phyloP scores from a whole-genome alignment of 1,140 invertebrate genomes.

The Akabosia matsudoensis region DNA sequence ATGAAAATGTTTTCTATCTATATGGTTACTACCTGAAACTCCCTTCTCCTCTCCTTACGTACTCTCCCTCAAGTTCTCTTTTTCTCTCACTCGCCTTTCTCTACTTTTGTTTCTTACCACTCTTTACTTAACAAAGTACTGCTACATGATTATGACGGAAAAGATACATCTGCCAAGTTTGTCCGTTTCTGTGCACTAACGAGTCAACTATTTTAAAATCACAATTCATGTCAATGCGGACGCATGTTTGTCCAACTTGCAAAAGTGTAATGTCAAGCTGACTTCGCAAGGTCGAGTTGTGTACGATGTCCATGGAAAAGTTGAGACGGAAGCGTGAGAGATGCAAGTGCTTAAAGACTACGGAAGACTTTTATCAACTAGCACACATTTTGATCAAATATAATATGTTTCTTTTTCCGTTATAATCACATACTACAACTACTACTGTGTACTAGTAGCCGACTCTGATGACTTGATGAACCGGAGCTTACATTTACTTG shows the following conservation, averaged over 20 bases:
- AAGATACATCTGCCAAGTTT: not conserved
- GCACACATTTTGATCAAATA: not conserved
- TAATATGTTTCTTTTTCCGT: not conserved
- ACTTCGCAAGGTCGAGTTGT: no score
- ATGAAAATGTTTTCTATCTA: conserved; percentile 45
- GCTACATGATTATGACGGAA: not conserved
- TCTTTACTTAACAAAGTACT: conserved; percentile 10
- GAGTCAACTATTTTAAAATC: no score
- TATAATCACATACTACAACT: conserved; percentile 7
- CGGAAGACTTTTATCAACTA: no score
- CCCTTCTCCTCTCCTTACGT: conserved; percentile 42
- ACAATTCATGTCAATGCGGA: no score
- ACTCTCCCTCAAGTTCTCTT: conserved; percentile 49
- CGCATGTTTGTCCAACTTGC: no score
- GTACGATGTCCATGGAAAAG: no score
- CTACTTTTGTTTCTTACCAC: conserved; percentile 19
- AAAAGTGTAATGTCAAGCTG: no score
- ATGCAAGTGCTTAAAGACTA: no score
- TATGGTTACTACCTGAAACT: conserved; percentile 44
- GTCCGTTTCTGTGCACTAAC: not conserved
- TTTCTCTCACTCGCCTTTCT: conserved; percentile 51
- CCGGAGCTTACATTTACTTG: conserved; percentile 16
- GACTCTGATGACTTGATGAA: conserved; percentile 12
- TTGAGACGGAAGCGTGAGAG: no score
- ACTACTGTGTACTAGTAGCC: conserved; percentile 20